Conservation (phyloP, 2,113 vertebrate genomes). For the Salvelinus sp. region DNA sequence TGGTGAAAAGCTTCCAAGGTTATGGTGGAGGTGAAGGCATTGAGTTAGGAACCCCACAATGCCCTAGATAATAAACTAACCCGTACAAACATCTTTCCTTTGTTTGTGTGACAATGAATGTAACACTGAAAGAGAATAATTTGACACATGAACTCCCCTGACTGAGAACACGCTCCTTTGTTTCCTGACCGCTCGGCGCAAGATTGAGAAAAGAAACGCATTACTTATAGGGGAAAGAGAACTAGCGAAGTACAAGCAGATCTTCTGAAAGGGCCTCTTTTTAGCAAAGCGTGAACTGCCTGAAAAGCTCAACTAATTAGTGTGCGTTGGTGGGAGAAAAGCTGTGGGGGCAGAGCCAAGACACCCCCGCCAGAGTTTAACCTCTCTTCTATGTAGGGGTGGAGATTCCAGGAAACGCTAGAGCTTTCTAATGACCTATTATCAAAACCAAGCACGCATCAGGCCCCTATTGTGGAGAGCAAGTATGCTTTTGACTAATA, state of each 20-base stretch:
- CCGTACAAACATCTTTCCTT: constrained; percentile 56
- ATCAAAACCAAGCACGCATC: constrained; percentile 18
- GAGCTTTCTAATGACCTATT: constrained; percentile 27
- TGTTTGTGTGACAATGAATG: constrained; percentile 48
- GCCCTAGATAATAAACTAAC: constrained; percentile 48
- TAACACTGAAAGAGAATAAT: constrained; percentile 42
- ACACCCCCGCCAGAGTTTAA: neutral
- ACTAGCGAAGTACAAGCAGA: neutral
- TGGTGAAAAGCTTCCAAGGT: constrained; percentile 1
- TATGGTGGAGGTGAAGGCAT: constrained; percentile 15
- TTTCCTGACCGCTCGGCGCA: constrained; percentile 10
- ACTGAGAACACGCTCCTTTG: constrained; percentile 19
- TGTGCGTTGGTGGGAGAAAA: neutral
- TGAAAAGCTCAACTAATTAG: neutral
- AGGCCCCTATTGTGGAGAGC: constrained; percentile 16
- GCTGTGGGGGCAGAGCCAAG: neutral
- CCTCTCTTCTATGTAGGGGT: neutral
- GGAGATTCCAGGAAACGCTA: constrained; percentile 9
- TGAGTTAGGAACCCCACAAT: constrained; percentile 28
- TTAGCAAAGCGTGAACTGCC: constrained; percentile 1
- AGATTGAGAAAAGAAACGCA: neutral
- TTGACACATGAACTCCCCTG: constrained; percentile 44
- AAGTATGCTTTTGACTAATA: neutral
- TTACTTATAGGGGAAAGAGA: constrained; percentile 20
- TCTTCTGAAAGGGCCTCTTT: neutral